Evolutionary conservation across 2,113 vertebrate species (phyloP).

Genomic region (Muscicapa adusta): DNA sequence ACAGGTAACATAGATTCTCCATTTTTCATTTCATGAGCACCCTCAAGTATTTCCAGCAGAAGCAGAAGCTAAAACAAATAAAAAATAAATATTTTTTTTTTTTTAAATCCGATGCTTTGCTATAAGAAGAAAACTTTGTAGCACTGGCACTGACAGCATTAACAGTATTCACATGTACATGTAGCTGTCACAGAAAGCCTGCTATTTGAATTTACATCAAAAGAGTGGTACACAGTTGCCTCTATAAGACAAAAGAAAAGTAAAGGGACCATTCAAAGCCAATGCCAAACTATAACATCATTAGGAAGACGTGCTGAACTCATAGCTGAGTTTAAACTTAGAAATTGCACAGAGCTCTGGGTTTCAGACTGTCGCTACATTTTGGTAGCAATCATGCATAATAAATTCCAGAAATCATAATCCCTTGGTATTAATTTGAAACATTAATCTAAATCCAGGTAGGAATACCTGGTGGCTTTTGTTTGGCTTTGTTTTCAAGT

Average conservation of each 20-base stretch:
- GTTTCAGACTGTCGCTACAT: accelerated
- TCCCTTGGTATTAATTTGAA: background rate
- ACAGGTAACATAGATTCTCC: background rate
- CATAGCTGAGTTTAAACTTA: background rate
- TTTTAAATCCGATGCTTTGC: background rate
- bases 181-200: background rate
- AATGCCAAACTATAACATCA: background rate
- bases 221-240: background rate
- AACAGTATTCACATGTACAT: background rate
- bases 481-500: background rate
- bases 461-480: background rate
- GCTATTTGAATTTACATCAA: background rate
- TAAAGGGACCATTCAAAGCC: background rate
- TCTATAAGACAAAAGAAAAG: background rate
- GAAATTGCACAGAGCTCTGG: background rate
- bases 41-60: background rate
- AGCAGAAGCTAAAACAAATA: background rate
- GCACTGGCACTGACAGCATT: background rate
- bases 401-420: conserved; percentile 2
- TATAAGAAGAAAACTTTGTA: background rate
- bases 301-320: background rate
- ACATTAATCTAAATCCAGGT: background rate
- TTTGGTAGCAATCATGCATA: background rate
- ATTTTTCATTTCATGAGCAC: background rate
- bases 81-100: no score